Evolutionary conservation across 2,888 invertebrate genomes (phyloP), one percentile per base, ranked within the genome.

Genomic region (Elmis aenea): DNA sequence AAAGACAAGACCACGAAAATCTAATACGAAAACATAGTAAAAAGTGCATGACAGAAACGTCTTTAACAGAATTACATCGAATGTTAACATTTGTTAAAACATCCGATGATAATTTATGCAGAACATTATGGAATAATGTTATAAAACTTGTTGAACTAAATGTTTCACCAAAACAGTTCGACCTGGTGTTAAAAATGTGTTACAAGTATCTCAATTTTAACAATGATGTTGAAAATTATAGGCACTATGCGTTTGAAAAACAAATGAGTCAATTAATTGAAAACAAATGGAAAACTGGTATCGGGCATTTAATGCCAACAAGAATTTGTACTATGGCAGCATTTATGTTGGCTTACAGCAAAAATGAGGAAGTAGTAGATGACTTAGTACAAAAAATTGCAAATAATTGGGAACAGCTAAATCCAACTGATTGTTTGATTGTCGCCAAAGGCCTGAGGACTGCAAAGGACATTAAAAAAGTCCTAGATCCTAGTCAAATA

Each of bases 151-250:
- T 75, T 21, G 50, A 65, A 5, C 36, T 46, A 2, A 46, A 56
- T 13, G 35, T 50, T 0, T 46, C 62, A 23, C 52, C 53, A 13
- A 48, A 54, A 15, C 41, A 55, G n/a, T 50, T 60, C 22, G 56
- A 58, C 26, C 50, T 73, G 22, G 38, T 70, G 5, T 13, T 43
- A 16, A 63, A 59, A 15, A 59, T 73, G 20, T 70, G 71, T 40
- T 66, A 70, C 34, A 70, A 70, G 36, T 77, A 77, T 48, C 69
- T 75, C 64, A 65, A 70, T 51, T 76, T 75, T 48, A 71, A 71
- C 44, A 70, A 69, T 33, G 72, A 74, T 51, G 52, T 75, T 2
- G 69, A 71, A 3, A 70, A 71, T 5, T 76, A 72, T 52, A 62
- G 75, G 1, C 67, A 73, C 46, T 46, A 52, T n/a, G 53, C 57